Evolutionary conservation across 2,888 invertebrate genomes (phyloP).

Genomic region (Linyphia triangularis): DNA sequence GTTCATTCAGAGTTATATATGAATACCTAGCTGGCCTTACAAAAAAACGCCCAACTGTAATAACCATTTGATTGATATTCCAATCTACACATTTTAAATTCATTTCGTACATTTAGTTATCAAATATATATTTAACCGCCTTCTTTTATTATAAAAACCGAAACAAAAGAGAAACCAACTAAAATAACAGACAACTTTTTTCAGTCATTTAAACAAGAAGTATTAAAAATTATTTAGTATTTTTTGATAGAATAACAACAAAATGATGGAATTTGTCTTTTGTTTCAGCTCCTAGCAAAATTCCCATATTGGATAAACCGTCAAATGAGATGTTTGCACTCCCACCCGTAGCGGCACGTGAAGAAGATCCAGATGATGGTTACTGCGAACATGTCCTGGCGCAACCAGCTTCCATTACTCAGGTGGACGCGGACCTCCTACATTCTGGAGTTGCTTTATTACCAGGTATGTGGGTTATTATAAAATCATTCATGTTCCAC

Average conservation of each 20-base stretch:
- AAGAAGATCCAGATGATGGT: conserved; percentile 69
- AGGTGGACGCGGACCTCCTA: conserved; percentile 75
- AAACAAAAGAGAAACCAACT: too few species aligned
- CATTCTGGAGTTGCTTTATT: conserved; percentile 74
- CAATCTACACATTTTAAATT: too few species aligned
- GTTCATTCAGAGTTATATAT: too few species aligned
- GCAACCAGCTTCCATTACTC: conserved; percentile 74
- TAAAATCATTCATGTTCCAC: too few species aligned
- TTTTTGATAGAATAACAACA: not conserved
- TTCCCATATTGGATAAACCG: conserved; percentile 13
- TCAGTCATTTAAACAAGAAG: too few species aligned
- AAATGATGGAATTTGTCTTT: not conserved
- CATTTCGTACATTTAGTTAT: too few species aligned
- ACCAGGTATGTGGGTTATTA: conserved; percentile 72
- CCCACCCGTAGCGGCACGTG: conserved; percentile 20
- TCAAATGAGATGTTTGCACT: conserved; percentile 48
- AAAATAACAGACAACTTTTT: too few species aligned
- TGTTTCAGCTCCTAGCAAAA: conserved; percentile 37
- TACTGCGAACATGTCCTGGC: conserved; percentile 65
- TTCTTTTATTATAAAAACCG: too few species aligned
- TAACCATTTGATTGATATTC: too few species aligned
- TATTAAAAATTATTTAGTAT: not conserved
- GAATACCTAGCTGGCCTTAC: too few species aligned
- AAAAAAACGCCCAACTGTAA: too few species aligned
- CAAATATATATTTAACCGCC: too few species aligned